Percentiles rank a stretch among this genome's conserved stretches.
These are phyloP conservation scores for Dipodomys spectabilis DNA, from an alignment of 2,113 vertebrate genomes.

Conservation along the genomic window DNA sequence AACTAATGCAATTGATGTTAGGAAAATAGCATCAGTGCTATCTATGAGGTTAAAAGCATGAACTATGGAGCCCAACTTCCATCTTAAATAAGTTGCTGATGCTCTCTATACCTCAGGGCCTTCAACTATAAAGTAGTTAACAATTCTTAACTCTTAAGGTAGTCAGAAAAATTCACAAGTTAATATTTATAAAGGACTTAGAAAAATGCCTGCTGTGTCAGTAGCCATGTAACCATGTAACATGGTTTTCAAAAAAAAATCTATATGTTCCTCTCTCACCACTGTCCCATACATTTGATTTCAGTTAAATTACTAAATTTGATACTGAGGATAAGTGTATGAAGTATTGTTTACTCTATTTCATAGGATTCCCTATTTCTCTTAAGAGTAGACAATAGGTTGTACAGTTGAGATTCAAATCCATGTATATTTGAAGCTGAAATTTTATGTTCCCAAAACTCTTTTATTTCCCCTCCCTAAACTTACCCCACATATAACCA, in stretches of 20 bases:
- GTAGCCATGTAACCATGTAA: neutral
- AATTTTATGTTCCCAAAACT: neutral
- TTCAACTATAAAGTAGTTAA: neutral
- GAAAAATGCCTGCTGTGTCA: neutral
- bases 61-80: neutral
- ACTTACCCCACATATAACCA: neutral
- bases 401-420: neutral
- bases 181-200: neutral
- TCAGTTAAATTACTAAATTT: neutral
- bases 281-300: neutral
- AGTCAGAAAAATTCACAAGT: constrained; percentile 15
- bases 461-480: neutral
- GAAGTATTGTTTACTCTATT: neutral
- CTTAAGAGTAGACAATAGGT: neutral
- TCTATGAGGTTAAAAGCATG: neutral
- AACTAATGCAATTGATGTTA: neutral
- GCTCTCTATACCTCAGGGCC: neutral
- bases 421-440: neutral
- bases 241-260: neutral
- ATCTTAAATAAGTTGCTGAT: neutral
- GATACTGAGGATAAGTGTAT: neutral
- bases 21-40: neutral
- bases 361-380: neutral
- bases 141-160: neutral
- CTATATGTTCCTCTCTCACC: neutral